Percentiles rank a stretch among this genome's conserved stretches.
Evolutionary conservation across 64 coral and sea anemone species (phyloP).

Genomic region (Platygyra sinensis): DNA sequence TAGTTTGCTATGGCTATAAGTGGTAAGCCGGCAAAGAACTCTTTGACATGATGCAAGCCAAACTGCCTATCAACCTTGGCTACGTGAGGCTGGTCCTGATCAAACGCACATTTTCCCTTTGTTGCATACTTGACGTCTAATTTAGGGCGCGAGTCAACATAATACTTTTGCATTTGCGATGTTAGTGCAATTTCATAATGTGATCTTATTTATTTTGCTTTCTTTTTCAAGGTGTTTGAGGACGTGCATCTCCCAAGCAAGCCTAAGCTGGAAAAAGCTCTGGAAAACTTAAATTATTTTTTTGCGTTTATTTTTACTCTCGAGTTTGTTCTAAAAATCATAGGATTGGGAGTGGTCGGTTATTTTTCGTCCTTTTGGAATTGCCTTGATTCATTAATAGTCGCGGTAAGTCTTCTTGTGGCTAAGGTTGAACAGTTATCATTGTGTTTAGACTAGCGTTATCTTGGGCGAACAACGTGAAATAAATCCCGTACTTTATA

Average conservation of each 20-base stretch:
- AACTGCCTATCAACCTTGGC: too few species aligned
- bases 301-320: conserved; percentile 61
- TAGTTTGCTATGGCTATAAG: too few species aligned
- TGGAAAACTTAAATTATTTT: conserved; percentile 55
- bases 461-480: too few species aligned
- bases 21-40: too few species aligned
- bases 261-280: conserved; percentile 22
- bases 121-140: too few species aligned
- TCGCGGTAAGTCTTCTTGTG: conserved; percentile 17
- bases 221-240: conserved; percentile 51
- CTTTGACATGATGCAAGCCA: too few species aligned
- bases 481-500: too few species aligned
- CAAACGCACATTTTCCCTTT: too few species aligned
- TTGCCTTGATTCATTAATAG: conserved; percentile 61
- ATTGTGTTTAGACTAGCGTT: neutral
- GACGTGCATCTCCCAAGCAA: conserved; percentile 54
- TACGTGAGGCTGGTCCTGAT: too few species aligned
- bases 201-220: neutral
- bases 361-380: conserved; percentile 76
- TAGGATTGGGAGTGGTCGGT: conserved; percentile 49
- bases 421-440: neutral
- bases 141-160: too few species aligned
- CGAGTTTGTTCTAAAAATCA: conserved; percentile 67
- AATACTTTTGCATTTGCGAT: too few species aligned
- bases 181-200: too few species aligned